These are phyloP conservation scores for Rhinella marina DNA, from an alignment of 2,797 vertebrate species.

Conservation along the genomic window DNA sequence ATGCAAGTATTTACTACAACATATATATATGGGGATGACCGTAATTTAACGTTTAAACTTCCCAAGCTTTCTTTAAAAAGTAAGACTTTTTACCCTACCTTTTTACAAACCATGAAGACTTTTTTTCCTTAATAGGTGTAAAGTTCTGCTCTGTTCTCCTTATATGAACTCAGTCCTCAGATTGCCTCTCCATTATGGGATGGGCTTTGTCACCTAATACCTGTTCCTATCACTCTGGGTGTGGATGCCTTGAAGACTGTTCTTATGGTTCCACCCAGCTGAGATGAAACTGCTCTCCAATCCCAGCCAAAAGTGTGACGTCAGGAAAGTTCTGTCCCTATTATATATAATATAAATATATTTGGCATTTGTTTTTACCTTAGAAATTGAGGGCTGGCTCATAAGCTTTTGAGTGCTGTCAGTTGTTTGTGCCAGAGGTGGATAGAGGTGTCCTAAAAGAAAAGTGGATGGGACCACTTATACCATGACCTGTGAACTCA, in stretches of 20 bases:
- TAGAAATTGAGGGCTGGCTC: neutral
- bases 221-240: conserved; percentile 14
- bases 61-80: neutral
- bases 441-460: neutral
- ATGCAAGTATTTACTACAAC: no score
- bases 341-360: neutral
- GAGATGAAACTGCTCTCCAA: neutral
- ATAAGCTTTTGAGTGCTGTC: neutral
- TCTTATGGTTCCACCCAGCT: neutral
- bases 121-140: neutral
- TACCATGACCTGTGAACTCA: neutral
- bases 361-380: neutral
- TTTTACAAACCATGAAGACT: neutral
- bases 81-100: neutral
- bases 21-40: no score
- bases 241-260: neutral
- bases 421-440: neutral
- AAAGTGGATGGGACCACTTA: no score
- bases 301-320: no score
- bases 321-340: neutral
- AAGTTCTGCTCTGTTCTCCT: conserved; percentile 24
- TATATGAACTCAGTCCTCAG: conserved; percentile 40
- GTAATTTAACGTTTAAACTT: neutral
- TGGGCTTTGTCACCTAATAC: conserved; percentile 1
- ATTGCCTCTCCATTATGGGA: conserved; percentile 16